A percentile compares a stretch with the other conserved stretches of the same genome.
These are phyloP conservation scores for Hormaphis cornu DNA, from an alignment of 1,140 invertebrate genomes.

Conservation along the genomic window DNA sequence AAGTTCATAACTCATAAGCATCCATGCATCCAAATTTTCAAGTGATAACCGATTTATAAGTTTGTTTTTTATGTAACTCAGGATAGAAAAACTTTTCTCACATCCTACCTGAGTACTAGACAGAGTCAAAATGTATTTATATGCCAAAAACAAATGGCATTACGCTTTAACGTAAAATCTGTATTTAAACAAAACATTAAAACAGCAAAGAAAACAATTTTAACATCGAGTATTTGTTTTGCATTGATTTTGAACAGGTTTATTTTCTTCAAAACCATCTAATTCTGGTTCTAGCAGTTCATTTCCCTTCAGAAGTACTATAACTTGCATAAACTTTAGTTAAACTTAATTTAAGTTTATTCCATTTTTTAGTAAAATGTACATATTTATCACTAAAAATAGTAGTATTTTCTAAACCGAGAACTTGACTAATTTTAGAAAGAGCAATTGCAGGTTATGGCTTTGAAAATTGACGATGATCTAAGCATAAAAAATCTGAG, in stretches of 20 bases:
- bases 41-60: neutral
- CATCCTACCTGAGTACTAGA: neutral
- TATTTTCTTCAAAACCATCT: neutral
- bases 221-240: too few species aligned
- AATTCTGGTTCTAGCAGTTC: neutral
- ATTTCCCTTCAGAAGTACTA: neutral
- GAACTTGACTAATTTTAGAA: neutral
- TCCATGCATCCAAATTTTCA: neutral
- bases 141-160: neutral
- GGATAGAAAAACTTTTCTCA: neutral
- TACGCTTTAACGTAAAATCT: neutral
- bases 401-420: neutral
- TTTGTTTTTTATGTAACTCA: neutral
- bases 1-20: neutral
- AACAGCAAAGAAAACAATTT: too few species aligned
- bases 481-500: neutral
- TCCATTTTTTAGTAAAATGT: neutral
- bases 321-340: neutral
- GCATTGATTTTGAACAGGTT: too few species aligned
- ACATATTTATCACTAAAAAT: neutral
- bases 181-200: too few species aligned
- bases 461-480: constrained; percentile 1
- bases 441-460: neutral
- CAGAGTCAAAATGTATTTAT: neutral
- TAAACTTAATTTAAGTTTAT: neutral